Evolutionary conservation across 2,797 vertebrate species (phyloP), one percentile per base, ranked within the genome.

Genomic region (Gila robusta): DNA sequence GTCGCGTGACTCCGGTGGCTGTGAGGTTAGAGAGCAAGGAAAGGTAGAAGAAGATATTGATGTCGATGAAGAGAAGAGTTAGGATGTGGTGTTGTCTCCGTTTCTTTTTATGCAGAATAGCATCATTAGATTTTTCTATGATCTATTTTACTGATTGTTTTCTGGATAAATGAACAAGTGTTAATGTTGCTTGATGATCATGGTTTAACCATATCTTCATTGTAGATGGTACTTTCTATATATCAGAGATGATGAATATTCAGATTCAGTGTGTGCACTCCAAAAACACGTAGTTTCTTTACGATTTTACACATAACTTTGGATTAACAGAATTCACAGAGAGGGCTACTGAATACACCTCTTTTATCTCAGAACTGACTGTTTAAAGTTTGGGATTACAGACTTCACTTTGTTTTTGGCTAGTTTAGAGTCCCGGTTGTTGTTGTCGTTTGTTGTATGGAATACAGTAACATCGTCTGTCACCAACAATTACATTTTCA

Each of bases 101-200:
- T 83, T 91, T 88, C 78, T 84, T 92, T 81, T 93, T 94, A 94
- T 93, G 93, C 94, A 94, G 91, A 94, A 81, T 93, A 92, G 87
- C 91, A 84, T 71, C 72, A 35, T 87, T 88, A 41, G 56, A 26
- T 6, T 91, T 83, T 81, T 87, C 54, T 71, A 84, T n/a, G 83
- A 67, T 54, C 71, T 54, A 28, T 92, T 84, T 84, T 76, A 82
- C 90, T 85, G 69, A 62, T 70, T 12, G 47, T 79, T 79, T 85
- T 91, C 52, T 89, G 86, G 90, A 91, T 92, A 81, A 91, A 94
- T 92, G 93, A 66, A 76, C 62, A 52, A 37, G 37, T 56, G 41
- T 77, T 69, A 37, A 56, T 72, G 28, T 28, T 41, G 70, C 41
- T 76, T 76, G 52, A 37, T 35, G 37, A 67, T 88, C 59, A 56